Evolutionary conservation across 2,888 invertebrate genomes (phyloP).

Genomic region (Congeria kusceri): DNA sequence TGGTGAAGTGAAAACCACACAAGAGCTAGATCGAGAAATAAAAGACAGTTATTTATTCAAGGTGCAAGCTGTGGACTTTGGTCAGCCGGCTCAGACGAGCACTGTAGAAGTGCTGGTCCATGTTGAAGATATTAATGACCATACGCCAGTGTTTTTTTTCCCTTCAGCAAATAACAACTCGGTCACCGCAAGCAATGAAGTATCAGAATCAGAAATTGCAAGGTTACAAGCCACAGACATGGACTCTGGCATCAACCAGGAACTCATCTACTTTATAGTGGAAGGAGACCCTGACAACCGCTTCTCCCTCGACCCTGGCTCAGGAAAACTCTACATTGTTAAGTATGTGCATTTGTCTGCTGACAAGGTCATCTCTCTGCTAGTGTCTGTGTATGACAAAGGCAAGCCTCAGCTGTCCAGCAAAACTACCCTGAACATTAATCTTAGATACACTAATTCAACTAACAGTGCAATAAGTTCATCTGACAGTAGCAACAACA

Average conservation of each 20-base stretch:
- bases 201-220: slow-evolving; percentile 71
- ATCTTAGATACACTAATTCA: slow-evolving; percentile 60
- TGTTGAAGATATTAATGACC: slow-evolving; percentile 98
- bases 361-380: slow-evolving; percentile 52
- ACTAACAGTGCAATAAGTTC: slow-evolving; percentile 18
- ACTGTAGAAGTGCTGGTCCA: slow-evolving; percentile 96
- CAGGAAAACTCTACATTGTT: slow-evolving; percentile 60
- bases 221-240: slow-evolving; percentile 94
- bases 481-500: slow-evolving; percentile 43
- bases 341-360: slow-evolving; percentile 63
- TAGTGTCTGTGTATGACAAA: slow-evolving; percentile 63
- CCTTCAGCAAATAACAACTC: slow-evolving; percentile 75
- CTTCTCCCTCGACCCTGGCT: slow-evolving; percentile 64
- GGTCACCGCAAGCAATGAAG: slow-evolving; percentile 71
- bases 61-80: slow-evolving; percentile 93
- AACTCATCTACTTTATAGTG: slow-evolving; percentile 94
- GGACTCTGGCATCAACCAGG: slow-evolving; percentile 96
- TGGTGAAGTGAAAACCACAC: slow-evolving; percentile 94
- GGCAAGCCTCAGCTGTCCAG: slow-evolving; percentile 52
- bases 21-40: slow-evolving; percentile 94
- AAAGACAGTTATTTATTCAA: slow-evolving; percentile 93
- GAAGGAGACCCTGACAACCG: slow-evolving; percentile 89
- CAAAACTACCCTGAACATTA: slow-evolving; percentile 44
- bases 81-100: slow-evolving; percentile 88
- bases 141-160: slow-evolving; percentile 89